These are phyloP conservation scores for Triplophysa siluroides DNA, from an alignment of 2,113 vertebrate genomes.

Conservation along the genomic window DNA sequence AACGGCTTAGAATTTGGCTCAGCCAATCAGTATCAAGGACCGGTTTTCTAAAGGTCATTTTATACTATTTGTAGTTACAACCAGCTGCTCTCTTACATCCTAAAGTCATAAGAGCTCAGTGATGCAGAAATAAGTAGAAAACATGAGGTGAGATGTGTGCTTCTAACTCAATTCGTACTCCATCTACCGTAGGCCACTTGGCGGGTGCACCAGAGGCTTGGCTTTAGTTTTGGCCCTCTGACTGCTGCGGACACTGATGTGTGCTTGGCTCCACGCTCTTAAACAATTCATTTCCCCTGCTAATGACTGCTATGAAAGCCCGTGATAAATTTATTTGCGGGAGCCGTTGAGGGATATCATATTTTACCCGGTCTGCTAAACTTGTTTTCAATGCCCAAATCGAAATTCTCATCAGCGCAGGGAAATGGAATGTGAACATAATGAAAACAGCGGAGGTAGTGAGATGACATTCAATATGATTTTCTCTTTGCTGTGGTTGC, in stretches of 20 bases:
- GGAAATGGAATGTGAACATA: background rate
- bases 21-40: too few species aligned
- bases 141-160: conserved; percentile 54
- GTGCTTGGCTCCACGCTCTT: conserved; percentile 57
- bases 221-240: conserved; percentile 37
- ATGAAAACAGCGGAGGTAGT: background rate
- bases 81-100: conserved; percentile 23
- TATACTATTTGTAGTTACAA: conserved; percentile 42
- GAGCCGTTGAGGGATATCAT: conserved; percentile 40
- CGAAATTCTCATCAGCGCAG: background rate
- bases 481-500: background rate
- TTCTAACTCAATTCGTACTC: conserved; percentile 54
- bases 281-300: conserved; percentile 60
- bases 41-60: conserved; percentile 32
- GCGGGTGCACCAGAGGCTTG: conserved; percentile 58
- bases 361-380: conserved; percentile 56
- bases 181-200: conserved; percentile 53
- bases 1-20: too few species aligned
- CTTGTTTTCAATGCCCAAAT: conserved; percentile 4
- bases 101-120: conserved; percentile 50
- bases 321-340: conserved; percentile 62
- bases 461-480: background rate
- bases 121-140: conserved; percentile 58
- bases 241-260: conserved; percentile 58
- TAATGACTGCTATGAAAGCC: conserved; percentile 56